These are phyloP conservation scores for Panagrolaimus sp. DNA, from an alignment of 1,140 invertebrate species.

Conservation along the genomic window DNA sequence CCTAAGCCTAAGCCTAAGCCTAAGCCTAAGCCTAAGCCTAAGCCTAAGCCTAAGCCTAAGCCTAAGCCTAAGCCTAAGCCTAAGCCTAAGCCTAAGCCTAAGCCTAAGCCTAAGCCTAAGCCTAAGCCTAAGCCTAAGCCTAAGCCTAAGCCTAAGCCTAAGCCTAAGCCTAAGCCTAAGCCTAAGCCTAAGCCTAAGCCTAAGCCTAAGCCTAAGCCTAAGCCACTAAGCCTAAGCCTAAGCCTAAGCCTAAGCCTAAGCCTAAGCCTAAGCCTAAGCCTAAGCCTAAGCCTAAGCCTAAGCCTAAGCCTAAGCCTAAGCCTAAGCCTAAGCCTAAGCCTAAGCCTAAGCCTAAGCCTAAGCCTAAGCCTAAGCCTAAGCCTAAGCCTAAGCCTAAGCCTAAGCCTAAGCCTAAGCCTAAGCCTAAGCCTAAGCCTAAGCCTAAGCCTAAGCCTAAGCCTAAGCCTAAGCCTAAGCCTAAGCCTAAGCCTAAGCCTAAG, in stretches of 20 bases:
- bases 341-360: no score
- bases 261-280: conserved; percentile 22
- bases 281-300: conserved; percentile 14
- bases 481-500: no score
- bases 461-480: no score
- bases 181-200: conserved; percentile 25
- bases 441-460: no score
- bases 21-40: conserved; percentile 14
- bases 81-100: conserved; percentile 14
- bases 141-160: conserved; percentile 28
- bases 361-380: no score
- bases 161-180: conserved; percentile 29
- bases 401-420: no score
- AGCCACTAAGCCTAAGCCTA: conserved; percentile 11
- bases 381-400: no score
- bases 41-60: conserved; percentile 20
- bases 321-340: no score
- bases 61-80: conserved; percentile 22
- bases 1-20: conserved; percentile 16
- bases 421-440: no score
- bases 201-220: conserved; percentile 26
- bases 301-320: no score
- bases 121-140: conserved; percentile 29
- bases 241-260: conserved; percentile 20
- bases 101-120: conserved; percentile 24